A percentile compares a stretch with the other conserved stretches of the same genome.
phyloP scores from a whole-genome alignment of 2,888 invertebrate species.

The Capitulum mitella region DNA sequence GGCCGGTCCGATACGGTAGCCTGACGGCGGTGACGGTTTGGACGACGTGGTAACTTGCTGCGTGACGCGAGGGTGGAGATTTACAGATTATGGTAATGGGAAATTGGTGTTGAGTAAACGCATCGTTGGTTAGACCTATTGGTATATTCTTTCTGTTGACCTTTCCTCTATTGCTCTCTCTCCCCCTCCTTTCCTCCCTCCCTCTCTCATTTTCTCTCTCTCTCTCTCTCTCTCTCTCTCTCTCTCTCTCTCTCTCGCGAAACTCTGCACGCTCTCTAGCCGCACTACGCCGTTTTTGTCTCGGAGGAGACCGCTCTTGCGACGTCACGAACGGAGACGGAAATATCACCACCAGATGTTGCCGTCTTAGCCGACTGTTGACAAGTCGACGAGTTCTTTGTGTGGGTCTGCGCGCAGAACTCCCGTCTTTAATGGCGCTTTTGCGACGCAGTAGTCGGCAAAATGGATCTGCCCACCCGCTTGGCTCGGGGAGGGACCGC shows the following conservation, averaged over 20 bases:
- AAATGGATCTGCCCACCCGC: too few relatives aligned
- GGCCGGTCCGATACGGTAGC: too few relatives aligned
- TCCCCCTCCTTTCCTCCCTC: not conserved
- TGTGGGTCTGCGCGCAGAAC: conserved; percentile 30
- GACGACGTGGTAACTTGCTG: too few relatives aligned
- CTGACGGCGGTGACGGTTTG: too few relatives aligned
- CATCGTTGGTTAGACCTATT: too few relatives aligned
- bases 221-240: not conserved
- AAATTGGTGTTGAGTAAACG: too few relatives aligned
- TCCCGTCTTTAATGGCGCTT: not conserved
- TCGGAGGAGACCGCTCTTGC: not conserved
- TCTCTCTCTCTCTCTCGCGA: conserved; percentile 24
- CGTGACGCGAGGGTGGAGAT: too few relatives aligned
- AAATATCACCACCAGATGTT: not conserved
- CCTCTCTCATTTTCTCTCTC: conserved; percentile 4
- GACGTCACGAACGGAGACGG: not conserved
- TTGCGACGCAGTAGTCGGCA: too few relatives aligned
- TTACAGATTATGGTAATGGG: too few relatives aligned
- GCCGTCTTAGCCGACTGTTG: not conserved
- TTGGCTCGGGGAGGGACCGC: too few relatives aligned
- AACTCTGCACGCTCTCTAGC: too few relatives aligned
- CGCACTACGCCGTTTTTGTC: not conserved
- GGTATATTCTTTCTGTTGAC: too few relatives aligned
- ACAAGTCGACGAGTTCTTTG: not conserved
- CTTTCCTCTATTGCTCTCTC: not conserved